Conservation (phyloP, 2,888 invertebrate species). For the Plebejus melissa region DNA sequence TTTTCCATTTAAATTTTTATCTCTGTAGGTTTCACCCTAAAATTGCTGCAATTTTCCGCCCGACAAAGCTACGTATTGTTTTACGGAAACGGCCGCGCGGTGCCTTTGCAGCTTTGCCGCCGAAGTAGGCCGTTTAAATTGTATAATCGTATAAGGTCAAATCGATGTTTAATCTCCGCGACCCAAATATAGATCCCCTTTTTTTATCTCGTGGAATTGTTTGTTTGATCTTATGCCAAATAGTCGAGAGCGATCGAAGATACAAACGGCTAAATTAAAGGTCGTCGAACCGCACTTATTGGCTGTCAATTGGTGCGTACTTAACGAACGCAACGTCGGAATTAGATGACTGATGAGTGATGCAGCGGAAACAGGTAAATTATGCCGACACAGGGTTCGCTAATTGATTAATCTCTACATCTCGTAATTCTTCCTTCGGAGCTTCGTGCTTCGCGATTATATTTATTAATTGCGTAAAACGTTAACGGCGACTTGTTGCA, state of each 20-base stretch:
- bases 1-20: conserved; percentile 26
- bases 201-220: neutral
- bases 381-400: conserved; percentile 47
- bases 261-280: conserved; percentile 28
- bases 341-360: conserved; percentile 47
- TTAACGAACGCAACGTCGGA: conserved; percentile 49
- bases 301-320: conserved; percentile 39
- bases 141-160: conserved; percentile 30
- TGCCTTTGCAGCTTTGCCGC: conserved; percentile 46
- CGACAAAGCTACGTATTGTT: conserved; percentile 66
- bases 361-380: conserved; percentile 64
- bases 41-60: conserved; percentile 71
- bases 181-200: conserved; percentile 1
- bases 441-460: conserved; percentile 9
- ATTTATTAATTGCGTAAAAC: conserved; percentile 5
- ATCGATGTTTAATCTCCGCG: conserved; percentile 22
- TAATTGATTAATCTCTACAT: conserved; percentile 45
- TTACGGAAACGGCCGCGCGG: conserved; percentile 59
- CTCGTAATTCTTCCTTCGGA: conserved; percentile 12
- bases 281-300: conserved; percentile 41
- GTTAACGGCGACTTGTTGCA: conserved; percentile 12
- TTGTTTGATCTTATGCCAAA: conserved; percentile 20
- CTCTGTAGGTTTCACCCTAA: conserved; percentile 46
- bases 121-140: conserved; percentile 57
- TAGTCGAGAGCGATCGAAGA: neutral